phyloP scores from a whole-genome alignment of 2,888 invertebrate species.

The Rhagophthalmus giganteus region DNA sequence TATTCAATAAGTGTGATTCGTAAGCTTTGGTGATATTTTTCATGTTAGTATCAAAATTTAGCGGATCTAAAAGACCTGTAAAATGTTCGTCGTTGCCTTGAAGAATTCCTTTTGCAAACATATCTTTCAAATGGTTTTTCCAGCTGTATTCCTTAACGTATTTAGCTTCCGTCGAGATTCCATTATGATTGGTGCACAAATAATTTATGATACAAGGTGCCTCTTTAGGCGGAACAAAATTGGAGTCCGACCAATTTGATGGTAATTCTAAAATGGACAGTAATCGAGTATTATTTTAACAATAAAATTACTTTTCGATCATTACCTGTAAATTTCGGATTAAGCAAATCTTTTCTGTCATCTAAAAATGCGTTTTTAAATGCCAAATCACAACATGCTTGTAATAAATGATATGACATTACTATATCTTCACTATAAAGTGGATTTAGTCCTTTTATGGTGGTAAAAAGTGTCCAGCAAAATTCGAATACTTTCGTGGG shows the following conservation, averaged over 20 bases:
- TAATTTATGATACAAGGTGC: conserved; percentile 82
- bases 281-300: not conserved
- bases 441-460: conserved; percentile 84
- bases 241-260: conserved; percentile 63
- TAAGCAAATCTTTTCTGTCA: conserved; percentile 82
- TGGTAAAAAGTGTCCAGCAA: conserved; percentile 91
- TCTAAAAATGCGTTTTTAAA: conserved; percentile 84
- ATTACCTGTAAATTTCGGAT: conserved; percentile 79
- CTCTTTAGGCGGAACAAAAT: conserved; percentile 63
- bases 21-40: conserved; percentile 85
- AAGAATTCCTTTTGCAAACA: conserved; percentile 75
- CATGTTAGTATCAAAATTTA: conserved; percentile 82
- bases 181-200: conserved; percentile 80
- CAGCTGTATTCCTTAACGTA: conserved; percentile 88
- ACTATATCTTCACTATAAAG: conserved; percentile 90
- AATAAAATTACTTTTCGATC: too few species aligned
- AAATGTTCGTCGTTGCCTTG: conserved; percentile 72
- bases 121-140: conserved; percentile 74
- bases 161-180: conserved; percentile 84
- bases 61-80: conserved; percentile 75
- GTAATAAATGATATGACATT: conserved; percentile 87
- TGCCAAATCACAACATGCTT: conserved; percentile 89
- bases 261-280: conserved; percentile 65
- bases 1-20: conserved; percentile 86
- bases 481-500: conserved; percentile 86